Evolutionary conservation across 2,888 invertebrate genomes (phyloP), one percentile per base, ranked within the genome.

Genomic region (Imbricaverruca yamaguchii): DNA sequence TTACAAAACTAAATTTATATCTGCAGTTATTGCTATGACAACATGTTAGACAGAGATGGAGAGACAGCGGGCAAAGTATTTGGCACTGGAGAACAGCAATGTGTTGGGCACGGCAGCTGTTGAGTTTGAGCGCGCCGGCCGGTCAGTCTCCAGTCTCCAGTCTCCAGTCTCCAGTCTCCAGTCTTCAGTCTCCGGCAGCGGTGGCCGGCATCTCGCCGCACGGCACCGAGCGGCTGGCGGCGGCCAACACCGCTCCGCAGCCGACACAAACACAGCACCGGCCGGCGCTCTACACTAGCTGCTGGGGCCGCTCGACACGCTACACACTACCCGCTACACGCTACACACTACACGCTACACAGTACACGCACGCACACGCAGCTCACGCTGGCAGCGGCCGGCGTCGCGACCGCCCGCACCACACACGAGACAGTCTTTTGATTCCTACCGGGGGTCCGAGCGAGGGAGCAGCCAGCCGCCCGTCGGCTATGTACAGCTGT

Each of bases 11-110:
- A 74, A 74, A 74, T 53, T 53, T 10, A 55, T 55, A 74, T 74
- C 74, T 74, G 74, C 74, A 74, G 74, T 74, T 74, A 74, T 74
- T 74, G 74, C 74, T 74, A 74, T 74, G 74, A 74, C 69, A 23
- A 69, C 74, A 74, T 74, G 74, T 74, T 55, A 74, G 74, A 74
- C 74, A 74, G 74, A 74, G 74, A 55, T 53, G 55, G 74, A 21
- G 53, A 21, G 74, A 74, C 74, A 55, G 74, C 55, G 74, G 74
- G n/a, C 61, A 61, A 65, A 74, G 74, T 55, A 74, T 74, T 74
- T 74, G 74, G 74, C 74, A 74, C 74, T 74, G 74, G 55, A 53
- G 74, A n/a, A 55, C 74, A 55, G 74, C 69, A 39, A 39, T 39
- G 69, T 69, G 69, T 39, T 69, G 39, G 12, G 69, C 69, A 13